These are phyloP conservation scores for Chloroceryle amazona DNA, from an alignment of 2,797 vertebrate genomes.

Conservation along the genomic window DNA sequence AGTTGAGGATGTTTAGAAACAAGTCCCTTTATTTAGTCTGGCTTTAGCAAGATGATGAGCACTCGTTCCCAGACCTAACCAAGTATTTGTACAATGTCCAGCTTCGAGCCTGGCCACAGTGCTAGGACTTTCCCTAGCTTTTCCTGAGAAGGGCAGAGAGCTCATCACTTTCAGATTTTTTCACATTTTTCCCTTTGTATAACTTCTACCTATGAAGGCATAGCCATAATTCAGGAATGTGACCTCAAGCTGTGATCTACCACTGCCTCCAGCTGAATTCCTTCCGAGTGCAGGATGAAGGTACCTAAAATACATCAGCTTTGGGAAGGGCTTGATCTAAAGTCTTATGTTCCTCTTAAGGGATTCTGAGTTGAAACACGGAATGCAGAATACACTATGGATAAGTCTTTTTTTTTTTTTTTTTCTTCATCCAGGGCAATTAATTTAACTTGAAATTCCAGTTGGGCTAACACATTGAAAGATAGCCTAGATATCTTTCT, in stretches of 20 bases:
- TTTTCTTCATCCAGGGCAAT: background rate
- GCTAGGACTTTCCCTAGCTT: background rate
- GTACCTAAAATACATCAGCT: background rate
- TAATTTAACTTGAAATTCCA: background rate
- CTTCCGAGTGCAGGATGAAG: background rate
- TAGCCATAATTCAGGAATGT: background rate
- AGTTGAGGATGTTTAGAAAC: background rate
- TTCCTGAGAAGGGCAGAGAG: background rate
- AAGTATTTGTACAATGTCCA: background rate
- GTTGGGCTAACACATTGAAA: background rate
- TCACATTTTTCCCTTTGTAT: accelerated
- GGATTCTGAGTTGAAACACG: background rate
- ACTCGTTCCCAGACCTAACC: background rate
- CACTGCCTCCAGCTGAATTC: background rate
- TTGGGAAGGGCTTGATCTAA: background rate
- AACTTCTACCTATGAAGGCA: background rate
- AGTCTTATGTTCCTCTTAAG: background rate
- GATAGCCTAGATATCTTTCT: background rate
- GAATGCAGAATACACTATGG: background rate
- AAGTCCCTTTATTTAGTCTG: background rate
- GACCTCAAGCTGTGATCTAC: background rate
- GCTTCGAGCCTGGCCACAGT: background rate
- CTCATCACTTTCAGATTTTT: background rate
- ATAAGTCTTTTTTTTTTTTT: background rate
- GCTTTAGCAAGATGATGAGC: background rate